These are phyloP conservation scores for Liasis olivaceus DNA, from an alignment of 2,797 vertebrate genomes.

Conservation along the genomic window DNA sequence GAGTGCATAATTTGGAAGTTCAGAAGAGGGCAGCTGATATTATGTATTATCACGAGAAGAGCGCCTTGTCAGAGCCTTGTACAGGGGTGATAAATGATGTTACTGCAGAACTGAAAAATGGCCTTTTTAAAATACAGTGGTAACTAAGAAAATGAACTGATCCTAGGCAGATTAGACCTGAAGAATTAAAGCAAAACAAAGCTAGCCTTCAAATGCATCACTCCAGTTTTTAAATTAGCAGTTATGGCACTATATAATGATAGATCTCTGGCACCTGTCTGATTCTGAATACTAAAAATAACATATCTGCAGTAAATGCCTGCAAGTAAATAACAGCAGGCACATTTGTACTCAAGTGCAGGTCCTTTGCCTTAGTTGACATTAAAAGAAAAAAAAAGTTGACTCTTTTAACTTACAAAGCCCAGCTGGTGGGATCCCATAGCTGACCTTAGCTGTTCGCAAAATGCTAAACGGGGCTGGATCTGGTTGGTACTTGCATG, in stretches of 20 bases:
- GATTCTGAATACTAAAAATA: slow-evolving; percentile 26
- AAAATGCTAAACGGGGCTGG: too few species aligned
- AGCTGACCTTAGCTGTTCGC: too few species aligned
- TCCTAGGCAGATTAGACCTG: slow-evolving; percentile 53
- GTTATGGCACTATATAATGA: slow-evolving; percentile 18
- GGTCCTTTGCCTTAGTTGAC: background rate
- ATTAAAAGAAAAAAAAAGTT: background rate
- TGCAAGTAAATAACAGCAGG: slow-evolving; percentile 18
- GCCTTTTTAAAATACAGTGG: slow-evolving; percentile 63
- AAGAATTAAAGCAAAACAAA: slow-evolving; percentile 18
- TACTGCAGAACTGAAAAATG: slow-evolving; percentile 58
- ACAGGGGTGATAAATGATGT: slow-evolving; percentile 63
- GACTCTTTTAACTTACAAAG: too few species aligned
- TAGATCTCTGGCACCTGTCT: background rate
- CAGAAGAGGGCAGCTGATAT: slow-evolving; percentile 51
- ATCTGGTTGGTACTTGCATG: too few species aligned
- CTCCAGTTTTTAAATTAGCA: slow-evolving; percentile 39
- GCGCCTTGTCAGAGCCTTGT: slow-evolving; percentile 56
- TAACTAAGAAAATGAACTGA: slow-evolving; percentile 55
- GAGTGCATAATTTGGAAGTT: slow-evolving; percentile 37
- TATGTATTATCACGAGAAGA: slow-evolving; percentile 48
- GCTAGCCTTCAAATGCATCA: background rate
- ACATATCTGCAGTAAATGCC: background rate
- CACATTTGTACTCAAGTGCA: background rate
- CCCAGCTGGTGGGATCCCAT: too few species aligned